Base-by-base conservation (phyloP, 1,140 invertebrate species). In the Drosophila sp. region DNA sequence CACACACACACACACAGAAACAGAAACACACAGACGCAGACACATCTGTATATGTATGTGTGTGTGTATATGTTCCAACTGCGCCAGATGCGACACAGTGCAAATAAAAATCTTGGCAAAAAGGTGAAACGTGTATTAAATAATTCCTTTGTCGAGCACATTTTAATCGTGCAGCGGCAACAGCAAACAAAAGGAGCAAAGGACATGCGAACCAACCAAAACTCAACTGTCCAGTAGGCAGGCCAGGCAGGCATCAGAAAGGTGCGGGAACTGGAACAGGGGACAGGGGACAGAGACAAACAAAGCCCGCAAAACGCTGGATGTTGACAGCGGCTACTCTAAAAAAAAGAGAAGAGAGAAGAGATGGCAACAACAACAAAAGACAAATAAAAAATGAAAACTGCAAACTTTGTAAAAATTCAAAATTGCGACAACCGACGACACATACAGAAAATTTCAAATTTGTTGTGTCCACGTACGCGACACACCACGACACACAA, bases 61-160 rank as follows among this genome's bases (percentile, higher is more conserved):
- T 17, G 0, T 17, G 17, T 17, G 0, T 17, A 66, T 5, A 4
- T 54, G 38, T 35, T 29, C 4, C 23, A n/a, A 27, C 38, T 29
- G 56, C 67, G 58, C 69, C 84, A 77, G 66, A 80, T 80, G 84
- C 74, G 76, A 56, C 70, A 47, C 74, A 72, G 80, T 78, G 84
- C 77, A 89, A 89, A 89, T 89, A 89, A 83, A 89, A 89, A 80
- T 89, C 80, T 89, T 89, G 77, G 70, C 74, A 80, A 80, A 82
- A 87, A 87, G 84, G 84, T 89, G 71, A 89, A 89, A 89, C 84
- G 84, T 89, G 84, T 89, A 90, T 89, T 89, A 89, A 89, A 89
- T 89, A 89, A 89, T 89, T 89, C 84, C 84, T 89, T 89, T 89
- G 84, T 89, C 73, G 85, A 89, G 84, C 84, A 89, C 84, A 89